These are phyloP conservation scores for Dreissena polymorpha DNA, from an alignment of 1,140 invertebrate genomes.

Conservation along the genomic window DNA sequence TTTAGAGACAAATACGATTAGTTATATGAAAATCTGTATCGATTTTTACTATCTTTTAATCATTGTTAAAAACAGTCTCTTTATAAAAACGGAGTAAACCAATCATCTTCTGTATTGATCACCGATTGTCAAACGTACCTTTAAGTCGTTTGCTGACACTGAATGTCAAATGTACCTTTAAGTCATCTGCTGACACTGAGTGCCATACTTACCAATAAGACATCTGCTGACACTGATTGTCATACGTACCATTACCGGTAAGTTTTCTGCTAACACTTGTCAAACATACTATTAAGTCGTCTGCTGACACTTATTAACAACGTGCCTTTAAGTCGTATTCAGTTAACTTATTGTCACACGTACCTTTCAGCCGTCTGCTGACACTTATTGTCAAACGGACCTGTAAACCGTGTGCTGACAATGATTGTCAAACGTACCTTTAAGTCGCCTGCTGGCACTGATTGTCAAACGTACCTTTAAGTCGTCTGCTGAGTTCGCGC, in stretches of 20 bases:
- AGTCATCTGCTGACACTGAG: constrained; percentile 70
- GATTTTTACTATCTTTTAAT: no score
- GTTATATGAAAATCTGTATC: no score
- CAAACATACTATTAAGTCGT: no score
- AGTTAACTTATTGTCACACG: neutral
- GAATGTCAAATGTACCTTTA: constrained; percentile 43
- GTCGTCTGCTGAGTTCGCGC: constrained; percentile 74
- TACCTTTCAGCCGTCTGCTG: neutral
- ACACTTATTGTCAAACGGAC: neutral
- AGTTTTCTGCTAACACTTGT: no score
- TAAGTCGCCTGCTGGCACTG: constrained; percentile 63
- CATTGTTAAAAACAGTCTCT: no score
- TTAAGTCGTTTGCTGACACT: neutral
- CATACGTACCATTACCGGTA: no score
- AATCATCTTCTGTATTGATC: no score
- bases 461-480: constrained; percentile 70
- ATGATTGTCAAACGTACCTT: neutral
- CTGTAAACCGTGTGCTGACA: neutral
- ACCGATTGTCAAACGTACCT: neutral
- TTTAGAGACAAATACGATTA: no score
- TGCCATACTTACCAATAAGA: no score
- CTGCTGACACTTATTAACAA: neutral
- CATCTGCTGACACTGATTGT: no score
- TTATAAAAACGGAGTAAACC: no score
- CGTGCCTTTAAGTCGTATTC: neutral